These are phyloP conservation scores for Polietes domitor DNA, from an alignment of 2,888 invertebrate genomes.

Conservation along the genomic window DNA sequence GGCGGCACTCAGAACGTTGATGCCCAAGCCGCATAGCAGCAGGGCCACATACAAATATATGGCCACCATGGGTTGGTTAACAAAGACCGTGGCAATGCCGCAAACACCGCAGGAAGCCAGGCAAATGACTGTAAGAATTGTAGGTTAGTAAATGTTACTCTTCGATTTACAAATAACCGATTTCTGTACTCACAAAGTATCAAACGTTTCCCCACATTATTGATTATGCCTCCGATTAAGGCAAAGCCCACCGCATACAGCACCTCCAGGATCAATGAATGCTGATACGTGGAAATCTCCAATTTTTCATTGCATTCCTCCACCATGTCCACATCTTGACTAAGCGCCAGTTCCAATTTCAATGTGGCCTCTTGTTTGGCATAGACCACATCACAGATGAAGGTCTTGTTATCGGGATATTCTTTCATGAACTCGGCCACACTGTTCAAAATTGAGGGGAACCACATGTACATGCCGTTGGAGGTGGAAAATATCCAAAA, in stretches of 20 bases:
- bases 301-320: slow-evolving; percentile 72
- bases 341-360: slow-evolving; percentile 40
- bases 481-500: slow-evolving; percentile 77
- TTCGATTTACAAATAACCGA: not conserved
- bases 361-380: slow-evolving; percentile 67
- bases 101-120: slow-evolving; percentile 71
- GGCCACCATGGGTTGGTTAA: slow-evolving; percentile 71
- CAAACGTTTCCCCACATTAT: slow-evolving; percentile 72
- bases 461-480: slow-evolving; percentile 79
- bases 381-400: slow-evolving; percentile 75
- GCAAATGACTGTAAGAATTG: slow-evolving; percentile 70
- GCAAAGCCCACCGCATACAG: slow-evolving; percentile 75
- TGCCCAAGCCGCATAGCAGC: slow-evolving; percentile 73
- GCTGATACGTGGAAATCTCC: slow-evolving; percentile 74
- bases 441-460: slow-evolving; percentile 77
- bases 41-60: slow-evolving; percentile 74
- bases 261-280: slow-evolving; percentile 73
- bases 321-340: slow-evolving; percentile 29
- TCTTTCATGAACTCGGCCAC: slow-evolving; percentile 73
- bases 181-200: slow-evolving; percentile 72
- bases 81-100: slow-evolving; percentile 70
- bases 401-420: slow-evolving; percentile 71
- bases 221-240: slow-evolving; percentile 74
- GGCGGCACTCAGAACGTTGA: slow-evolving; percentile 76
- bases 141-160: no score